Conservation (phyloP, 1,140 invertebrate genomes). For the Monomorium pharaonis region DNA sequence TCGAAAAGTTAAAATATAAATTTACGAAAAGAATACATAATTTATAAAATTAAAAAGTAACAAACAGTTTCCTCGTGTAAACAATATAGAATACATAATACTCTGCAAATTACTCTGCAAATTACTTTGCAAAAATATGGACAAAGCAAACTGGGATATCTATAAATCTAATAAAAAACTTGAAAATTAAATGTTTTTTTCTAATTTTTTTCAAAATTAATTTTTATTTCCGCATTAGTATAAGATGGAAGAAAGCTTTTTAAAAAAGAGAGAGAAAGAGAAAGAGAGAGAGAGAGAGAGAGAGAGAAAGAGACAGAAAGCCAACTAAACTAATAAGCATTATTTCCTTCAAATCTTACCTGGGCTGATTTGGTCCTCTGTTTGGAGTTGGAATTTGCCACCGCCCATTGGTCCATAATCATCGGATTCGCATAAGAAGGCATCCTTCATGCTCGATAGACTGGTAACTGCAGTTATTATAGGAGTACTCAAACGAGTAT, state of each 20-base stretch:
- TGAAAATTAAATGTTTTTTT: background rate
- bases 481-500: slow-evolving; percentile 72
- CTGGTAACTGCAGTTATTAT: slow-evolving; percentile 62
- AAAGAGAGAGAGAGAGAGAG: background rate
- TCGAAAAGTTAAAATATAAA: background rate
- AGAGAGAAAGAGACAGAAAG: background rate
- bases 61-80: background rate
- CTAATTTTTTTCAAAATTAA: background rate
- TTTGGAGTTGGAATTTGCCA: slow-evolving; percentile 88
- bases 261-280: background rate
- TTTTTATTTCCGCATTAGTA: background rate
- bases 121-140: background rate
- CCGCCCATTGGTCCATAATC: slow-evolving; percentile 88
- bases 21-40: background rate
- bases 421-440: slow-evolving; percentile 88
- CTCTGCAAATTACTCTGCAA: background rate
- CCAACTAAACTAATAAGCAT: background rate
- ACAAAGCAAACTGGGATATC: background rate
- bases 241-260: background rate
- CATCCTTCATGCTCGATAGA: slow-evolving; percentile 86
- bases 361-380: slow-evolving; percentile 90
- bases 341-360: slow-evolving; percentile 77
- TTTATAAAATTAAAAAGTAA: background rate
- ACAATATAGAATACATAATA: background rate
- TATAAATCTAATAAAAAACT: background rate